These are phyloP conservation scores for Acrobasis suavella DNA, from an alignment of 2,888 invertebrate species.

Conservation along the genomic window DNA sequence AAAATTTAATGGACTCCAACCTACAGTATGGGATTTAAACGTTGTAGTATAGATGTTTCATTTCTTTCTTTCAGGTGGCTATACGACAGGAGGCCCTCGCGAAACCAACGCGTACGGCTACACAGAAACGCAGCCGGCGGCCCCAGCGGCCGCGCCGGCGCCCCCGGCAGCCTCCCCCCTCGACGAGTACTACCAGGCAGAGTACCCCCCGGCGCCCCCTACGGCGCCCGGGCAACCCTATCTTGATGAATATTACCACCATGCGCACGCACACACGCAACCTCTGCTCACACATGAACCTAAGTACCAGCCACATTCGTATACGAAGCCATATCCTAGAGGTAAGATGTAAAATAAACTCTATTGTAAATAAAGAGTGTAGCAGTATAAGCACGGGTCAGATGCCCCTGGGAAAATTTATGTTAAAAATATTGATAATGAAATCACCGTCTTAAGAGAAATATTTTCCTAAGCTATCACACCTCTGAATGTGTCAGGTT, in stretches of 20 bases:
- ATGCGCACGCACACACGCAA: slow-evolving; percentile 87
- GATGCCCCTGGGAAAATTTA: too few relatives aligned
- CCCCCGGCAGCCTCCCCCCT: slow-evolving; percentile 74
- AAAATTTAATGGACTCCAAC: too few relatives aligned
- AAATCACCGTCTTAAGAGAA: too few relatives aligned
- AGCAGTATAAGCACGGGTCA: too few relatives aligned
- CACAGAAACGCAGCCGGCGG: slow-evolving; percentile 60
- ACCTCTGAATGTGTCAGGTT: too few relatives aligned
- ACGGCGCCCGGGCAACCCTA: slow-evolving; percentile 83
- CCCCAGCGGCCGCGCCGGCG: slow-evolving; percentile 56
- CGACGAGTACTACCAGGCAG: slow-evolving; percentile 79
- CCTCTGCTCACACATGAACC: slow-evolving; percentile 82
- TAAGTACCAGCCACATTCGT: slow-evolving; percentile 87
- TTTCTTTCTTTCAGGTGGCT: slow-evolving; percentile 69
- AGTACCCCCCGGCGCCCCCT: slow-evolving; percentile 72
- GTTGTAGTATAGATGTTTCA: not conserved
- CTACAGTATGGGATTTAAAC: not conserved
- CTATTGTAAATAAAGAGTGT: too few relatives aligned
- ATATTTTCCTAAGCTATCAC: too few relatives aligned
- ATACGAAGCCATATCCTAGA: slow-evolving; percentile 88
- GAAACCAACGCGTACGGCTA: slow-evolving; percentile 76
- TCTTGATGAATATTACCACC: slow-evolving; percentile 89
- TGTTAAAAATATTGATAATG: too few relatives aligned
- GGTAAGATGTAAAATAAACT: slow-evolving; percentile 73
- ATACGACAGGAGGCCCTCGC: slow-evolving; percentile 81